Percentiles rank a stretch among this genome's conserved stretches.
Conservation (phyloP, 2,113 vertebrate species). For the Chionis minor region DNA sequence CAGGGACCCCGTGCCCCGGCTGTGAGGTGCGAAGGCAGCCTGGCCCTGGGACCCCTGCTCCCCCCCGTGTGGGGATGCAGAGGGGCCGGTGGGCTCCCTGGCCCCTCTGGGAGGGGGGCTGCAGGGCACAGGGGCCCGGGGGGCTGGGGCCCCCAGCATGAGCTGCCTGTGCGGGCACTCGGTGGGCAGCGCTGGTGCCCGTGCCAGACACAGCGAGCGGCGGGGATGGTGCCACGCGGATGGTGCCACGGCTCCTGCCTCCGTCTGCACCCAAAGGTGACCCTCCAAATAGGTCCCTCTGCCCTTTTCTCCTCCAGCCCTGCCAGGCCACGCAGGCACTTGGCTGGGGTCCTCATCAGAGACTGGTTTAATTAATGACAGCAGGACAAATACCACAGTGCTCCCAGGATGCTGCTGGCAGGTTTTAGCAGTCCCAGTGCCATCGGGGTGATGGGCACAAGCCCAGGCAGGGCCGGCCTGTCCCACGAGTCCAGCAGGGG, state of each 20-base stretch:
- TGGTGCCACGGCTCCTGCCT: background rate
- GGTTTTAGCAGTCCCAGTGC: background rate
- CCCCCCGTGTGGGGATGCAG: background rate
- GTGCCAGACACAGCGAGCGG: fast-evolving
- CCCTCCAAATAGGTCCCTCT: background rate
- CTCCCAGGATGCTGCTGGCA: background rate
- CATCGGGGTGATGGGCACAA: background rate
- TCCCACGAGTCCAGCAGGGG: fast-evolving
- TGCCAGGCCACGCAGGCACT: fast-evolving
- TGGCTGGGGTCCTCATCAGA: background rate
- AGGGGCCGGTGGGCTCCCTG: background rate
- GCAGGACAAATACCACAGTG: background rate
- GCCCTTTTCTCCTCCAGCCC: background rate
- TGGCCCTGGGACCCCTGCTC: background rate
- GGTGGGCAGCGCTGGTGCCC: background rate
- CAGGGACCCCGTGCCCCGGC: fast-evolving
- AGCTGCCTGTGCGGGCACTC: background rate
- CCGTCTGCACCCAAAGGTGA: background rate
- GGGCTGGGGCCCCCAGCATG: fast-evolving
- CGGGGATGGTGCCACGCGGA: background rate
- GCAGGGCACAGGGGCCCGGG: background rate
- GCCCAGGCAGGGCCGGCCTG: background rate
- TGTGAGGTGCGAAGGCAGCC: background rate
- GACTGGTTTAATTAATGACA: background rate
- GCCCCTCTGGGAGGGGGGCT: background rate